Evolutionary conservation across 1,140 invertebrate genomes (phyloP), one percentile per base, ranked within the genome.

Genomic region (Microplitis mediator): DNA sequence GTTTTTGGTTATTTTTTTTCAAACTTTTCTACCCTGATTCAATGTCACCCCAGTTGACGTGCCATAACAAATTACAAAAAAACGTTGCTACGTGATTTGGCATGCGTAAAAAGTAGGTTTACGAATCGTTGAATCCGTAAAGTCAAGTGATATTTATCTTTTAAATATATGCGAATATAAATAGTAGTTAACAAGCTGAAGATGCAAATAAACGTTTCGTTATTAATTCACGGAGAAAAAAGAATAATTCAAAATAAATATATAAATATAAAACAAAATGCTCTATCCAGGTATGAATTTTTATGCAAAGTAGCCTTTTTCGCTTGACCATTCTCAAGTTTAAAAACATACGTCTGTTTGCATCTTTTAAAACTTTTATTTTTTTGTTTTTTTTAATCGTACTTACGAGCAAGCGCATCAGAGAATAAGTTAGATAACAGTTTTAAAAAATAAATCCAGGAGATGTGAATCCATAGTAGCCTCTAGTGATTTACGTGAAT

Each of bases 11-110:
- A 31, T 31, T 16, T 35, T 13, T 39, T 39, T 66, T 51, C n/a
- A 50, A 51, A 51, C 32, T n/a, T 16, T 65, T 36, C 45, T 39
- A 14, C 13, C 61, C 34, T 58, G 67, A 36, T 23, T 62, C 36
- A 52, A 45, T 39, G 58, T 63, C 65, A 73, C 45, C 14, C 5
- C 39, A 23, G 63, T 65, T 65, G 63, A 65, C 36, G 16, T 63
- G 66, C 52, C n/a, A 50, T 67, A 36, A 74, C 72, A 70, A 74
- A 74, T 74, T 74, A 74, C 72, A 64, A 62, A 70, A 45, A 74
- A 74, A 74, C 52, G 67, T 51, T 52, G 32, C 31, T 70, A 74
- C 72, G 72, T 74, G 72, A 74, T 70, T 50, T 35, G 8, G 34
- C 35, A 8, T 63, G 9, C 34, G 31, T 63, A 14, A 36, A 63